Conservation (phyloP, 64 coral and sea anemone genomes). For the Pocillopora damicornis region DNA sequence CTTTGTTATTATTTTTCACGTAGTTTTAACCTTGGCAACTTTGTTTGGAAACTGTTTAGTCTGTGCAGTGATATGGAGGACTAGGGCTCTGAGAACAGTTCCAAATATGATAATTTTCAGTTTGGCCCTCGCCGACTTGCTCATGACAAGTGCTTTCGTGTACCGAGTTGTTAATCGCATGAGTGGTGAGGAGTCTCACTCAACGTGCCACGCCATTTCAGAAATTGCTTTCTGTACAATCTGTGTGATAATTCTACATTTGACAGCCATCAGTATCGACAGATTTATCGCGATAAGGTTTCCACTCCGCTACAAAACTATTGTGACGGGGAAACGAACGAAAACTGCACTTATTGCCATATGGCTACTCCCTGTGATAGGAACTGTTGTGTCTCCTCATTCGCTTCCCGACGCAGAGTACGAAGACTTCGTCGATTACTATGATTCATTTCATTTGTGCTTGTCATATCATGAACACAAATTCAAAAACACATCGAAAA, state of each 20-base stretch:
- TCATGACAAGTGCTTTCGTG: conserved; percentile 36
- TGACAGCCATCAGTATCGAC: conserved; percentile 34
- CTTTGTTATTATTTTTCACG: not conserved
- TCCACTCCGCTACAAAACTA: conserved; percentile 41
- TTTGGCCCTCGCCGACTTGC: conserved; percentile 46
- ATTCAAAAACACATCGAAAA: conserved; percentile 20
- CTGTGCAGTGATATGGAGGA: conserved; percentile 25
- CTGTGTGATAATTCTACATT: conserved; percentile 54
- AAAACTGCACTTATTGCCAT: conserved; percentile 1
- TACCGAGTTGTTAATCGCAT: conserved; percentile 29
- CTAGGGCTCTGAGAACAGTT: conserved; percentile 21
- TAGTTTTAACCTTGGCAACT: not conserved
- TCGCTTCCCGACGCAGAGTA: conserved; percentile 8
- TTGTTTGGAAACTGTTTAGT: conserved; percentile 19
- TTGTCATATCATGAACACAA: not conserved
- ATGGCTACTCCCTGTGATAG: conserved; percentile 11
- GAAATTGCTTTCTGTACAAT: conserved; percentile 32
- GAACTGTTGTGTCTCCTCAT: conserved; percentile 46
- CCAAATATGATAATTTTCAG: conserved; percentile 38
- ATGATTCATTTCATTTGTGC: conserved; percentile 59
- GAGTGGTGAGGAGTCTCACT: not conserved
- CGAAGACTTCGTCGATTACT: conserved; percentile 37
- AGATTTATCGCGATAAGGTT: conserved; percentile 44
- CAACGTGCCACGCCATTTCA: conserved; percentile 43
- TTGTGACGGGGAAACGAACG: conserved; percentile 19